Percentiles rank a stretch among this genome's conserved stretches.
phyloP scores from a whole-genome alignment of 2,113 vertebrate genomes.

The Mola mola region DNA sequence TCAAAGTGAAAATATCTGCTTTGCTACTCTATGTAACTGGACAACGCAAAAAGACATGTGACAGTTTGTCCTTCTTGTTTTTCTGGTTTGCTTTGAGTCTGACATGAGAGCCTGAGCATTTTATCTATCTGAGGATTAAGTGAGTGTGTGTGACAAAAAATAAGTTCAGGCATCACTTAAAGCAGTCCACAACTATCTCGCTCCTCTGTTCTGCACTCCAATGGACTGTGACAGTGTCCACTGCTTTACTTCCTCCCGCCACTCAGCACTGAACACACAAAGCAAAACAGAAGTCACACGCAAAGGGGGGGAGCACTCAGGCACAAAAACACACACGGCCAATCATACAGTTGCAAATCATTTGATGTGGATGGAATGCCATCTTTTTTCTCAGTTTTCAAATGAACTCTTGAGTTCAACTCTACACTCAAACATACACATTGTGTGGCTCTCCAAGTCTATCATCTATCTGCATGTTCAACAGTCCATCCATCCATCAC shows the following conservation, averaged over 20 bases:
- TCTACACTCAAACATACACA: neutral
- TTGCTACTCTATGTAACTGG: too few species aligned
- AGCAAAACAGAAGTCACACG: neutral
- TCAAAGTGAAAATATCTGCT: too few species aligned
- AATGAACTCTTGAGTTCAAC: too few species aligned
- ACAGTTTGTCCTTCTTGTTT: too few species aligned
- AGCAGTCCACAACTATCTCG: neutral
- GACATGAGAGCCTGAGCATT: too few species aligned
- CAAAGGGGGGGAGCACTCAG: too few species aligned
- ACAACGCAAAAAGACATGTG: too few species aligned
- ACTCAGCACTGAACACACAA: slow-evolving; percentile 30
- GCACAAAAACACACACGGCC: neutral
- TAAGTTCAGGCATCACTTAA: slow-evolving; percentile 13
- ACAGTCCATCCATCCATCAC: slow-evolving; percentile 61
- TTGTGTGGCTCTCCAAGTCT: too few species aligned
- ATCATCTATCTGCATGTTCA: slow-evolving; percentile 14
- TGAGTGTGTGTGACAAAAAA: slow-evolving; percentile 11
- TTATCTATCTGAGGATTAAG: neutral
- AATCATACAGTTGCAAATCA: too few species aligned
- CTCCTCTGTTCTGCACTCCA: slow-evolving; percentile 9
- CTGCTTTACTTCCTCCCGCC: slow-evolving; percentile 29
- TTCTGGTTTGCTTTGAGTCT: too few species aligned
- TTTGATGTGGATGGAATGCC: too few species aligned
- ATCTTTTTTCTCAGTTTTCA: too few species aligned
- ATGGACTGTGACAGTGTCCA: slow-evolving; percentile 23